Evolutionary conservation across 1,140 invertebrate species (phyloP).

Genomic region (Drosophila funebris): DNA sequence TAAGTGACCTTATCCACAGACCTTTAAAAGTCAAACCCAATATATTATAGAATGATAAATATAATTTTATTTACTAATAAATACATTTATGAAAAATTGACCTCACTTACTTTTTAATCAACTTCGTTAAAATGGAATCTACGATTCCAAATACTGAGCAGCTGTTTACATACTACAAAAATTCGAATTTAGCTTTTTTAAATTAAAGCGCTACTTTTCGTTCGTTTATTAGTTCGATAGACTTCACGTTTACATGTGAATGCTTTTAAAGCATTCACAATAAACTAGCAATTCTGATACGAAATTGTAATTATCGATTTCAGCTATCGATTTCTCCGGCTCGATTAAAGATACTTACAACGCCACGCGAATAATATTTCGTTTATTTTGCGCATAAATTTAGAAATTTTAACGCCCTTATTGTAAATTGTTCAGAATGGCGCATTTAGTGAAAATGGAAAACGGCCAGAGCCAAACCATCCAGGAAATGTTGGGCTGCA

Average conservation of each 20-base stretch:
- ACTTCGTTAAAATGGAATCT: no score
- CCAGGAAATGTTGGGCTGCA: slow-evolving; percentile 88
- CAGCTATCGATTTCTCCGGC: slow-evolving; percentile 12
- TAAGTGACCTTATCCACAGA: slow-evolving; percentile 36
- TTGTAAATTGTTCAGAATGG: slow-evolving; percentile 51
- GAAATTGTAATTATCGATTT: no score
- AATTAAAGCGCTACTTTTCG: no score
- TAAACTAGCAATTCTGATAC: neutral
- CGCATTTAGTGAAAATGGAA: slow-evolving; percentile 84
- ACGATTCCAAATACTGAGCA: no score
- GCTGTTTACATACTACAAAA: no score
- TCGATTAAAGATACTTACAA: slow-evolving; percentile 19
- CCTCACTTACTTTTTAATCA: no score
- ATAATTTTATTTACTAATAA: slow-evolving; percentile 19
- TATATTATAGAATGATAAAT: slow-evolving; percentile 7
- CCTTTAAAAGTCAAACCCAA: neutral
- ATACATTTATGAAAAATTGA: neutral
- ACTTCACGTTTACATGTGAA: neutral
- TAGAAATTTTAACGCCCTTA: neutral
- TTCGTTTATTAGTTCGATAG: no score
- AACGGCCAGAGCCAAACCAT: slow-evolving; percentile 89
- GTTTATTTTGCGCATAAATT: slow-evolving; percentile 36
- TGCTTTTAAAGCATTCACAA: neutral
- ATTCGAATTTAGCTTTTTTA: no score
- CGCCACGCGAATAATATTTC: slow-evolving; percentile 44